Evolutionary conservation across 2,888 invertebrate species (phyloP).

Genomic region (Reticulitermes lucifugus): DNA sequence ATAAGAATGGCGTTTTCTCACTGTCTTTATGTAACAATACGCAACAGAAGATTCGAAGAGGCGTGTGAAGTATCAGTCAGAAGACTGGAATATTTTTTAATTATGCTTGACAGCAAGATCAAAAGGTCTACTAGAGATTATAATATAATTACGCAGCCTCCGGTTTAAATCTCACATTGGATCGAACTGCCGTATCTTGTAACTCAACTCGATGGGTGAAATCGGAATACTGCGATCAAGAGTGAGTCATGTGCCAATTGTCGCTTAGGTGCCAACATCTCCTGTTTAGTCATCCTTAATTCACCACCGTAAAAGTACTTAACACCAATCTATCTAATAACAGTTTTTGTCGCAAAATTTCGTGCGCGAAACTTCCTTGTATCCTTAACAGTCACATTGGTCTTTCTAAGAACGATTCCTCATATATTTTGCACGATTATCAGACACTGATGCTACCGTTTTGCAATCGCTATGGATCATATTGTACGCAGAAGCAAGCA

Average conservation of each 20-base stretch:
- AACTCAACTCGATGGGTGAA: neutral
- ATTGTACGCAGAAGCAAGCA: too few relatives aligned
- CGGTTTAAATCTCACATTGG: neutral
- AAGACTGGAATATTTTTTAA: neutral
- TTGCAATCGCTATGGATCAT: too few relatives aligned
- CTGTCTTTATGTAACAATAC: neutral
- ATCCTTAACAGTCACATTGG: too few relatives aligned
- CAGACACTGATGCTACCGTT: too few relatives aligned
- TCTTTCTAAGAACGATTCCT: too few relatives aligned
- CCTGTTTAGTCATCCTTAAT: too few relatives aligned
- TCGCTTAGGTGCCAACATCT: too few relatives aligned
- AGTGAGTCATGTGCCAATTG: neutral
- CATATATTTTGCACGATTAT: too few relatives aligned
- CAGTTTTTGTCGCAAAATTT: too few relatives aligned
- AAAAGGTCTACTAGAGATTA: slow-evolving; percentile 6
- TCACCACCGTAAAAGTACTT: too few relatives aligned
- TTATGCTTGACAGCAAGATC: neutral
- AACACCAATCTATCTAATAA: too few relatives aligned
- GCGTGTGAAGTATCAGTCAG: neutral
- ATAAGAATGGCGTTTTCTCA: neutral
- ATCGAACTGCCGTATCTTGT: neutral
- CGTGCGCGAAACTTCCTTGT: too few relatives aligned
- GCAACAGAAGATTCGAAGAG: neutral
- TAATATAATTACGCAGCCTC: neutral
- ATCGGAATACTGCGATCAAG: neutral